Percentiles rank a stretch among this genome's conserved stretches.
These are phyloP conservation scores for Arrhamphus sclerolepis DNA, from an alignment of 2,797 vertebrate genomes.

Conservation along the genomic window DNA sequence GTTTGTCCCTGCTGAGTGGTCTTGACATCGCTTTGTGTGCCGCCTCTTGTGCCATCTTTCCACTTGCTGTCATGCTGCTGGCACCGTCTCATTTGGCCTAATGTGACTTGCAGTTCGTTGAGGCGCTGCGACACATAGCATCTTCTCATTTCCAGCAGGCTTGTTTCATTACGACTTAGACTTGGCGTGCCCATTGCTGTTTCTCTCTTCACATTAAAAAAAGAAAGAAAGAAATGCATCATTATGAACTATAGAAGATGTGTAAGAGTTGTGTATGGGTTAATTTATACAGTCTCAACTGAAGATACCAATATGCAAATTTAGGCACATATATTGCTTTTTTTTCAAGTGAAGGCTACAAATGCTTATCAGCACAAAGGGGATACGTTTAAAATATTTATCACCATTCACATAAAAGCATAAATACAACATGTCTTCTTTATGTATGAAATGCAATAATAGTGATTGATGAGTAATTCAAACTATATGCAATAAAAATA, in stretches of 20 bases:
- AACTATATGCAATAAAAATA: not conserved
- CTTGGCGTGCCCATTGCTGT: constrained; percentile 49
- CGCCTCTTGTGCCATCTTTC: constrained; percentile 38
- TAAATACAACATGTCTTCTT: constrained; percentile 11
- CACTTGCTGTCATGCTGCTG: constrained; percentile 61
- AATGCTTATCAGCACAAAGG: constrained; percentile 9
- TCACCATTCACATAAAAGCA: constrained; percentile 2
- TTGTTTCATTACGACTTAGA: constrained; percentile 67
- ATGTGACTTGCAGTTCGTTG: constrained; percentile 78
- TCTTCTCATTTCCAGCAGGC: constrained; percentile 81
- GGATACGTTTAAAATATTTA: constrained; percentile 16
- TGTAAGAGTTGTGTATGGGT: constrained; percentile 10
- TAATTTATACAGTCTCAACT: not conserved
- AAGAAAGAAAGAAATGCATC: constrained; percentile 14
- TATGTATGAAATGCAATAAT: constrained; percentile 10
- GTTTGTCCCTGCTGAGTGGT: constrained; percentile 35
- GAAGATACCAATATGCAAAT: constrained; percentile 31
- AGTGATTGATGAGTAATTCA: not conserved
- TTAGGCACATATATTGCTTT: constrained; percentile 3
- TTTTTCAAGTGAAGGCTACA: constrained; percentile 13
- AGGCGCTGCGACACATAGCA: constrained; percentile 75
- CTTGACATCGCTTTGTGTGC: constrained; percentile 34
- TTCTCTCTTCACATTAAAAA: constrained; percentile 44
- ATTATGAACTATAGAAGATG: constrained; percentile 19
- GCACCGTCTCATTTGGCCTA: constrained; percentile 53